Evolutionary conservation across 2,888 invertebrate genomes (phyloP), one percentile per base, ranked within the genome.

Genomic region (Drosophila aldrichi): DNA sequence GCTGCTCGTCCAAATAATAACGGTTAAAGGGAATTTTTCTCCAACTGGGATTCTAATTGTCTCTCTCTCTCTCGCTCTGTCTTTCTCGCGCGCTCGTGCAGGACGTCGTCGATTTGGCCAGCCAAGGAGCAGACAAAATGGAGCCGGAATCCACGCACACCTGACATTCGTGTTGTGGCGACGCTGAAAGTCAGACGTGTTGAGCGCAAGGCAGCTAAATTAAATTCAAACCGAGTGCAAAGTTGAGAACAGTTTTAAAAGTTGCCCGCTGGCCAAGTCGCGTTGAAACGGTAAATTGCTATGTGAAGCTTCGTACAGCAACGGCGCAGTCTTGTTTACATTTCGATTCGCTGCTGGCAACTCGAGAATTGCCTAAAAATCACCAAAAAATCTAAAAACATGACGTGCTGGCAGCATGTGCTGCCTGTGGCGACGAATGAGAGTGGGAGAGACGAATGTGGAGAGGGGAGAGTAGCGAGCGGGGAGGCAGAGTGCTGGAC

Each of bases 121-220:
- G 48, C 46, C 57, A 70, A 61, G 67, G 64, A 82, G 74, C 79
- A 79, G 70, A 77, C 70, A 64, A 77, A 79, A 71, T 73, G 77
- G 73, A 86, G 85, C 89, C 90, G 89, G 85, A 88, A 82, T 85
- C 64, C 68, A 80, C 72, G 88, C 86, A 85, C 84, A 89, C 90
- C 89, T 91, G 91, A 84, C 91, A 92, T 87, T 87, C 89, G 87
- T 87, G 90, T 87, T 87, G 90, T 87, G 86, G 90, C 86, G 77
- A 88, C 79, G 87, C 81, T 90, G 87, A 69, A 83, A 87, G 90
- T 89, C 88, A 83, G 86, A 90, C 90, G 86, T 86, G 89, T 90
- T 83, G 79, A 83, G 77, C 89, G 89, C 75, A 88, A 66, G 63
- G 74, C 66, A 74, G 61, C 65, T 55, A 62, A 60, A 71, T 44